phyloP scores from a whole-genome alignment of 2,888 invertebrate genomes.

The Cyclophora albipunctata region DNA sequence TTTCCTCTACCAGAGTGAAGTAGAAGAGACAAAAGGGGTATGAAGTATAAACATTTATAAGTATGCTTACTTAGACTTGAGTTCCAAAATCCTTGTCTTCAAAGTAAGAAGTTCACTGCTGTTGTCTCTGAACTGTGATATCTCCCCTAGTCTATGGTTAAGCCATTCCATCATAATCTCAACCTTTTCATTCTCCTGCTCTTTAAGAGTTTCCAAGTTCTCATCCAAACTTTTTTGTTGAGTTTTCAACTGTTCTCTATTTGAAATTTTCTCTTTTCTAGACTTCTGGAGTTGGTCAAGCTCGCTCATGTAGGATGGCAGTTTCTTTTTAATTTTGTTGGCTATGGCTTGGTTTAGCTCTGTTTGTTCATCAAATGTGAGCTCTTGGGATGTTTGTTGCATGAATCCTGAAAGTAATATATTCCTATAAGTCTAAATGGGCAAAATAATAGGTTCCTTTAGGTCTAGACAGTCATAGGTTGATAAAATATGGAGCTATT shows the following conservation, averaged over 20 bases:
- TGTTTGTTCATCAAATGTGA: slow-evolving; percentile 59
- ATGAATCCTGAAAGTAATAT: slow-evolving; percentile 46
- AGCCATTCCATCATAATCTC: slow-evolving; percentile 68
- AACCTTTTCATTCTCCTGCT: slow-evolving; percentile 55
- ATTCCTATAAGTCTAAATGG: neutral
- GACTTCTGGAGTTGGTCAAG: slow-evolving; percentile 40
- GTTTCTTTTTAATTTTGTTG: slow-evolving; percentile 47
- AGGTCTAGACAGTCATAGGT: too few relatives aligned
- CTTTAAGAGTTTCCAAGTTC: slow-evolving; percentile 46
- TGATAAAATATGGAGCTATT: too few relatives aligned
- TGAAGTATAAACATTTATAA: too few relatives aligned
- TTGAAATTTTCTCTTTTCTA: slow-evolving; percentile 10
- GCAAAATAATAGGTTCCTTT: neutral
- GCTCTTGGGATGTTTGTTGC: slow-evolving; percentile 46
- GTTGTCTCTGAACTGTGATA: slow-evolving; percentile 42
- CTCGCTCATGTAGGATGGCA: slow-evolving; percentile 45
- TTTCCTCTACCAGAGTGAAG: too few relatives aligned
- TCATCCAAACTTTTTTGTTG: slow-evolving; percentile 50
- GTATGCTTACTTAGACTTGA: slow-evolving; percentile 60
- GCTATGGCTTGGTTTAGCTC: slow-evolving; percentile 60
- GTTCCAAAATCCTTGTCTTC: slow-evolving; percentile 55
- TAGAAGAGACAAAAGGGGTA: too few relatives aligned
- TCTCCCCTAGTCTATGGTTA: slow-evolving; percentile 47
- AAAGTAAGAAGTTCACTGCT: slow-evolving; percentile 50
- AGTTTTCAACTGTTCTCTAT: slow-evolving; percentile 39